phyloP scores from a whole-genome alignment of 2,797 vertebrate species.

The Chelon auratus region DNA sequence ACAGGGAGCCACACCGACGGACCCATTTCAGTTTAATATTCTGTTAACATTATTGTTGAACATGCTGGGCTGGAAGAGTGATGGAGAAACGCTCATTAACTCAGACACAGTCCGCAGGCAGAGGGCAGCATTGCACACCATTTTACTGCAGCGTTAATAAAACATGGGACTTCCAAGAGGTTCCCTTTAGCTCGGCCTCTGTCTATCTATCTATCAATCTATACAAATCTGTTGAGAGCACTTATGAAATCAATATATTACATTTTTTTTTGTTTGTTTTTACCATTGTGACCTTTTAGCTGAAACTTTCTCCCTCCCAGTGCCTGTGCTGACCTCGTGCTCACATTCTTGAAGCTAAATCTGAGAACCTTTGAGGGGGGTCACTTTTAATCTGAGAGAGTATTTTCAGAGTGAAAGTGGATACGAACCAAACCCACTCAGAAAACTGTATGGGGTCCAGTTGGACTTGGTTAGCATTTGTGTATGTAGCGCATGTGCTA shows the following conservation, averaged over 20 bases:
- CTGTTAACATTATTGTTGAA: neutral
- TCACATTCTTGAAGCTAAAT: slow-evolving; percentile 29
- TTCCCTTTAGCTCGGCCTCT: no score
- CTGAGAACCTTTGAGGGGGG: slow-evolving; percentile 18
- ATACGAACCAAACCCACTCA: slow-evolving; percentile 18
- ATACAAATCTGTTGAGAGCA: no score
- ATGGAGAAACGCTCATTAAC: no score
- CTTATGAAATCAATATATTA: neutral
- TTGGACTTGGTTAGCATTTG: slow-evolving; percentile 3
- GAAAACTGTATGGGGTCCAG: slow-evolving; percentile 1
- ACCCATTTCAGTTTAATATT: slow-evolving; percentile 12
- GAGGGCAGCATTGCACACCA: slow-evolving; percentile 55
- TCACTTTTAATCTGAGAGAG: slow-evolving; percentile 13
- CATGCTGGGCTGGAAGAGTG: neutral
- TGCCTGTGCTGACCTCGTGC: slow-evolving; percentile 20
- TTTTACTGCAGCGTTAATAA: slow-evolving; percentile 4
- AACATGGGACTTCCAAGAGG: no score
- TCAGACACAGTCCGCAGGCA: slow-evolving; percentile 34
- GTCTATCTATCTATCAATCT: no score
- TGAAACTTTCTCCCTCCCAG: slow-evolving; percentile 5
- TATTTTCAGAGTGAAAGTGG: slow-evolving; percentile 32
- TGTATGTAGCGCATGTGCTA: neutral
- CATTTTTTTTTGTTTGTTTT: neutral
- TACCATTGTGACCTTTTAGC: slow-evolving; percentile 22
- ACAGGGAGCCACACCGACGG: slow-evolving; percentile 1